A percentile compares a stretch with the other conserved stretches of the same genome.
These are phyloP conservation scores for Orthonyx spaldingii DNA, from an alignment of 2,113 vertebrate species.

Conservation along the genomic window DNA sequence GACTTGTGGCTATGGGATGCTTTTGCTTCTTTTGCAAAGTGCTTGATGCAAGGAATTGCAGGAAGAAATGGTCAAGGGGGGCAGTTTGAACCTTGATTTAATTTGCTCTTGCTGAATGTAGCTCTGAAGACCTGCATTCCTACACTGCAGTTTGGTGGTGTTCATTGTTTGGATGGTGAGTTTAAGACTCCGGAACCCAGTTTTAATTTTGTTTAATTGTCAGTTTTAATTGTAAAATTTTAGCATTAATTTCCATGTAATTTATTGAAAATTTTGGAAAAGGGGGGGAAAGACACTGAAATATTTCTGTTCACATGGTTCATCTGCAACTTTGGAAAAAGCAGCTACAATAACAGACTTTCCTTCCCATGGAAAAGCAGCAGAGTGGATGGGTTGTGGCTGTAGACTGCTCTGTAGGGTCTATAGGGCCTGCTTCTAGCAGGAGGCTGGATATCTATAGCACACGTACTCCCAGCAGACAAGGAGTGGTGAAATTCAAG, in stretches of 20 bases:
- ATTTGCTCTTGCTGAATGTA: background rate
- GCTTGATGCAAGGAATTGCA: background rate
- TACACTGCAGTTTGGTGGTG: background rate
- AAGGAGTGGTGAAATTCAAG: background rate
- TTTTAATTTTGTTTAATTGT: background rate
- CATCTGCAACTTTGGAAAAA: background rate
- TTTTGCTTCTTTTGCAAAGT: background rate
- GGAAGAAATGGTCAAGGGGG: background rate
- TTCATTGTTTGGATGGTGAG: background rate
- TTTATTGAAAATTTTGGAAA: background rate
- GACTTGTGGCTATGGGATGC: background rate
- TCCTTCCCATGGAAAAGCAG: background rate
- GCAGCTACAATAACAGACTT: background rate
- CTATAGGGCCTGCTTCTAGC: background rate
- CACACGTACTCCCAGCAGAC: background rate
- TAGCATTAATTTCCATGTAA: background rate
- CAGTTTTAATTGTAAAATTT: background rate
- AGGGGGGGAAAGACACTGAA: rapidly evolving
- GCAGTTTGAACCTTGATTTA: background rate
- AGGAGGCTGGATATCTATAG: background rate
- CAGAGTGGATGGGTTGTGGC: background rate
- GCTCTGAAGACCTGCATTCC: background rate
- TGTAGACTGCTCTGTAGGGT: background rate
- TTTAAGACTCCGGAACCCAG: background rate
- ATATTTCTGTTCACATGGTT: background rate